These are phyloP conservation scores for Triplophysa rosa DNA, from an alignment of 2,113 vertebrate species.

Conservation along the genomic window DNA sequence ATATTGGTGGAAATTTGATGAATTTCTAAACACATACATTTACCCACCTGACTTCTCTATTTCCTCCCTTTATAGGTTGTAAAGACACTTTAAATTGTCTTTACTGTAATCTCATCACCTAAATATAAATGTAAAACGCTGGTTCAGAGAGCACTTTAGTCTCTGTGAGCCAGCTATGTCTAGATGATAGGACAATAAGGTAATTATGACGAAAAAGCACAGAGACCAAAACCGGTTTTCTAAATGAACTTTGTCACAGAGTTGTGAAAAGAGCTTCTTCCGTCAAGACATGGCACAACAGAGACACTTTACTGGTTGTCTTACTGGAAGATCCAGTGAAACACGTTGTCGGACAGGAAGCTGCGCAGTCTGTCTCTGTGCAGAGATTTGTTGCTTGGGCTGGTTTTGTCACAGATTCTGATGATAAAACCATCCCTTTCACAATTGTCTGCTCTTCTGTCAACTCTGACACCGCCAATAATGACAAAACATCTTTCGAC, in stretches of 20 bases:
- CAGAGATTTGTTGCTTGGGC: slow-evolving; percentile 74
- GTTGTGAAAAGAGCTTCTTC: slow-evolving; percentile 34
- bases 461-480: slow-evolving; percentile 29
- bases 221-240: slow-evolving; percentile 48
- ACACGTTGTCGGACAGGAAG: slow-evolving; percentile 62
- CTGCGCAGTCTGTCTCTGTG: slow-evolving; percentile 28
- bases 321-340: slow-evolving; percentile 72
- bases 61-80: neutral
- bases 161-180: neutral
- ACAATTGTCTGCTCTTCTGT: slow-evolving; percentile 17
- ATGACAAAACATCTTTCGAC: neutral
- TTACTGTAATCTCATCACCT: neutral
- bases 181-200: neutral
- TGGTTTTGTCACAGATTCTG: slow-evolving; percentile 34
- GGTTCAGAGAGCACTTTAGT: neutral
- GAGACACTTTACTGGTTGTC: slow-evolving; percentile 48
- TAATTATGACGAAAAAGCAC: neutral
- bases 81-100: neutral
- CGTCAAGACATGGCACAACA: slow-evolving; percentile 38
- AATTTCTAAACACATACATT: neutral
- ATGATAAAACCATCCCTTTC: slow-evolving; percentile 40
- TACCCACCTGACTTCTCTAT: neutral
- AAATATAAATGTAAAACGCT: neutral
- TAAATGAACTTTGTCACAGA: slow-evolving; percentile 37
- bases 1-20: too few relatives aligned